Base-by-base conservation (phyloP, 2,113 vertebrate species). In the Oxygymnocypris stewartii region DNA sequence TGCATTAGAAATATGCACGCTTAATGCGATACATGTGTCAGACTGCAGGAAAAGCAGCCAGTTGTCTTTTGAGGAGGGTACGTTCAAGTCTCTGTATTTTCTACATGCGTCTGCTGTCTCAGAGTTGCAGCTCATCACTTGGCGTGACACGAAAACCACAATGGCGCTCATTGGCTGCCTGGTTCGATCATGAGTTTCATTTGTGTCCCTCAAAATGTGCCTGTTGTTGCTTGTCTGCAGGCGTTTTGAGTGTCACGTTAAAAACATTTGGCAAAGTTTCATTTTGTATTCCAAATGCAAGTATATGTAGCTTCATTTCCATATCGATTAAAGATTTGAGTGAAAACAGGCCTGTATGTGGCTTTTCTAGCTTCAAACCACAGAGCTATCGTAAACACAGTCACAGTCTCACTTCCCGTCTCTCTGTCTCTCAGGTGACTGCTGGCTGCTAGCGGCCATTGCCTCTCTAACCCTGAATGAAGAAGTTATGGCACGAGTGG, bases 371-470 rank as follows among this genome's bases (percentile, higher is more conserved):
- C 35, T 59, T n/a, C 16, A n/a, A 14, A 76, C 7, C 16, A 75
- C 40, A 82, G 67, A 23, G 9, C 4, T 6, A 6, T 35, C 12
- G 13, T 25, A 28, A 25, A 73, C 37, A 20, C 49, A 67, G 23
- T 84, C 18, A 74, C 6, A 47, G 9, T 54, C 20, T 59, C 25
- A 54, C 82, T 83, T 83, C 82, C 80, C 86, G 73, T 84, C 51
- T 86, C 40, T 11, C 6, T 44, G 11, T 84, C 84, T 5, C 76
- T 35, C 31, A 95, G 95, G 94, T 51, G 94, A 95, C 89, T 95
- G 95, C 88, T 95, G 95, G 95, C 94, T 96, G 20, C 88, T 96
- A 87, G 95, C 95, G 31, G 95, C 95, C 28, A 95, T 96, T 20
- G 95, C 94, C 1, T 96, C 94, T 51, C 91, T 96, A 86, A 96